Percentiles rank a stretch among this genome's conserved stretches.
Conservation (phyloP, 2,888 invertebrate genomes). For the Luperina nickerlii region DNA sequence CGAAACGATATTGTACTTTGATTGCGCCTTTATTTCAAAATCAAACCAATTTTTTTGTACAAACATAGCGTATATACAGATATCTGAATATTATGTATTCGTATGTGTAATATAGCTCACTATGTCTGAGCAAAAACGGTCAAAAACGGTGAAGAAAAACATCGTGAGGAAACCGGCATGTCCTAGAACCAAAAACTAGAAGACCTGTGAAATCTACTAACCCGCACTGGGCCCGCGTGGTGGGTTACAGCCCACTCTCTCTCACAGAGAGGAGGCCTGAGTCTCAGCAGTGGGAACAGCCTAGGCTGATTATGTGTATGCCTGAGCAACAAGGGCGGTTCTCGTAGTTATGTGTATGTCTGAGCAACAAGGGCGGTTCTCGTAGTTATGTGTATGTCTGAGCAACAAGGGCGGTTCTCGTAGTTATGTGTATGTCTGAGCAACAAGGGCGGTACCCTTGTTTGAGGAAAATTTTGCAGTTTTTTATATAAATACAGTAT, state of each 20-base stretch:
- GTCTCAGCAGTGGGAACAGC: too few relatives aligned
- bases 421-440: not conserved
- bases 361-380: too few relatives aligned
- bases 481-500: slow-evolving; percentile 1
- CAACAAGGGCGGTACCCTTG: not conserved
- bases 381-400: not conserved
- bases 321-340: too few relatives aligned
- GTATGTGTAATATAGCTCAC: not conserved
- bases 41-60: not conserved
- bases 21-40: not conserved
- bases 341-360: too few relatives aligned
- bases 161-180: too few relatives aligned
- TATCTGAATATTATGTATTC: not conserved
- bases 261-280: too few relatives aligned
- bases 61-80: not conserved
- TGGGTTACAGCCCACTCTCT: too few relatives aligned
- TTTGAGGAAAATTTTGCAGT: slow-evolving; percentile 4
- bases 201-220: too few relatives aligned
- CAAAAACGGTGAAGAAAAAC: too few relatives aligned
- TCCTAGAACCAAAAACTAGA: too few relatives aligned
- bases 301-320: too few relatives aligned
- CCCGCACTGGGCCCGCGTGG: too few relatives aligned
- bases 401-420: not conserved
- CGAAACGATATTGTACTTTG: not conserved
- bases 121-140: not conserved